These are phyloP conservation scores for Marmota flaviventris DNA, from an alignment of 2,113 vertebrate species.

Conservation along the genomic window DNA sequence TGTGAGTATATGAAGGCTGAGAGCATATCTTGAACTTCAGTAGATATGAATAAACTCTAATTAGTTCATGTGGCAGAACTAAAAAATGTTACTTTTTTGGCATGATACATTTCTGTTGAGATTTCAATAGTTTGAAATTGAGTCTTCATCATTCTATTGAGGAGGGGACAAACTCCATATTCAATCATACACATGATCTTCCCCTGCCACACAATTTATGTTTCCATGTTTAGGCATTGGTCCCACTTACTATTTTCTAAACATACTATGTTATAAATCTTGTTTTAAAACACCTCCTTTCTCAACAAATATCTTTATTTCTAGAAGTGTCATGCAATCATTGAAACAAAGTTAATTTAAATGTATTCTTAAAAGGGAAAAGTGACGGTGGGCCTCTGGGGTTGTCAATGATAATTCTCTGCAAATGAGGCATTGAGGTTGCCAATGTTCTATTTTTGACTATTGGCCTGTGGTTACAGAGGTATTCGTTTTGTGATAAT, in stretches of 20 bases:
- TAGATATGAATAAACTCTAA: neutral
- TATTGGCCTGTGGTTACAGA: neutral
- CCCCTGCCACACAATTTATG: neutral
- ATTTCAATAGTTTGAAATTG: neutral
- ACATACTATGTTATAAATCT: neutral
- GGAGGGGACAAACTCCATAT: neutral
- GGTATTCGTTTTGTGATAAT: constrained; percentile 23
- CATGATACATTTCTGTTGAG: neutral
- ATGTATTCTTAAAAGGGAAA: neutral
- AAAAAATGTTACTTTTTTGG: neutral
- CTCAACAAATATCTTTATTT: neutral
- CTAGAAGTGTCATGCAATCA: constrained; percentile 12
- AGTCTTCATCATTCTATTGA: neutral
- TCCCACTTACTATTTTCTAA: neutral
- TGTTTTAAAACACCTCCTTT: neutral
- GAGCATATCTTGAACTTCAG: neutral
- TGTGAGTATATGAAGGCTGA: neutral
- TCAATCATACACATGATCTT: neutral
- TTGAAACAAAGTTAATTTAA: constrained; percentile 57
- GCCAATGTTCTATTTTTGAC: constrained; percentile 15
- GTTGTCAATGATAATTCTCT: neutral
- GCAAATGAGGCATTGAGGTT: neutral
- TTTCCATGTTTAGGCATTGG: neutral
- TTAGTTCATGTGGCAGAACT: constrained; percentile 10
- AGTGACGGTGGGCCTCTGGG: neutral